Base-by-base conservation (phyloP, 2,888 invertebrate species). In the Campopleginae sp. region DNA sequence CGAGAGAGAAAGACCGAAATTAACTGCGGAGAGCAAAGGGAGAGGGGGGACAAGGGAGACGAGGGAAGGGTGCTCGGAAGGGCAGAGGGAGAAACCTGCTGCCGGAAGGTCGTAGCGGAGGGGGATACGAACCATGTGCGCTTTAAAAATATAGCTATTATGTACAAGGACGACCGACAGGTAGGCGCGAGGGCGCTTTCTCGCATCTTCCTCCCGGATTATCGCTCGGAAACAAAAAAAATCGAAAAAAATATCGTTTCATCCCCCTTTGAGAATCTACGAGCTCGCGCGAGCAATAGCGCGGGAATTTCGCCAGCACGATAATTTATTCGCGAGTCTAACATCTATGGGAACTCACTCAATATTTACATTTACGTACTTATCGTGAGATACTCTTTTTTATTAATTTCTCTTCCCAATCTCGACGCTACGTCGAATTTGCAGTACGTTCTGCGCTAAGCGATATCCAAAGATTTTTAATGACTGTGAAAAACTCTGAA, bases 171-270 rank as follows among this genome's bases (percentile, higher is more conserved):
- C n/a, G 51, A 38, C 33, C 44, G 38, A 79, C 85, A 82, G 85
- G 82, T 82, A 86, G 86, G 71, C 84, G 87, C 88, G 90, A 87
- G 89, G 88, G 88, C 89, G 91, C 90, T 86, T 80, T 85, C 85
- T 83, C 79, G 89, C 91, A 91, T 91, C 91, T 61, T 82, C 86
- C 88, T 80, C 80, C 77, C 82, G 90, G 91, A 91, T 91, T 91
- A 91, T 89, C 89, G 87, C 88, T 88, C 87, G 88, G 88, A 89
- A 89, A 71, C 12, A 33, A 72, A 75, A 79, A 75, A 44, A 31
- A 51, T 8, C 7, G 14, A 23, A 61, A 63, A 68, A 51, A 66
- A 74, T 31, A 23, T 63, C 38, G 27, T 44, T 65, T 71, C 72
- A 65, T 65, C 19, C 51, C 80, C 72, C 72, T 80, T 38, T 79